Evolutionary conservation across 2,797 vertebrate species (phyloP), one percentile per base, ranked within the genome.

Genomic region (Erethizon dorsatum): DNA sequence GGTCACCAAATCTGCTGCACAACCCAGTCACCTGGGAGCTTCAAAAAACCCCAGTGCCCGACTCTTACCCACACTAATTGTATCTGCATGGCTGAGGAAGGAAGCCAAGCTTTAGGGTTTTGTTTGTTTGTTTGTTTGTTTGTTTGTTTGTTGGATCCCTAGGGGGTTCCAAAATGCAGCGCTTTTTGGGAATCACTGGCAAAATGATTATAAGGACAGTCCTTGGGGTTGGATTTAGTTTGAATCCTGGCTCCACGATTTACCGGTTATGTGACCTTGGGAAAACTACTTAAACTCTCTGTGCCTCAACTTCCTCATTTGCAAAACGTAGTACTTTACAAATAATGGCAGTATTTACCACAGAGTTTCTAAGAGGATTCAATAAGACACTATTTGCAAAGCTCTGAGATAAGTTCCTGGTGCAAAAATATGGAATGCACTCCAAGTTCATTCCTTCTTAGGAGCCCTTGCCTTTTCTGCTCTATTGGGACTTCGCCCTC

Each of bases 361-460:
- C 20, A 52, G 20, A 6, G 3, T 57, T 78, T 88, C 79, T 83
- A 57, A 77, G 54, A 92, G n/a, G 5, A 82, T 69, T 93, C 33
- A 93, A n/a, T 59, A 20, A 63, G 69, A 4, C 47, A 52, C 57
- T 90, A 83, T 92, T 79, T 93, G 20, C n/a, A 79, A 89, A 95
- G 15, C 56, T 18, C 54, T 73, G 65, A 63, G 18, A 59, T 79
- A 22, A 63, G 20, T 47, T 88, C 47, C 65, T 61, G 2, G 10
- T 67, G 61, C 7, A 67, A 90, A 94, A 90, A 87, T 22, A 77
- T 0, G 37, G 37, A 41, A 41, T 41, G 47, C 1, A 20, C 2
- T 59, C 1, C 12, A 69, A 91, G n/a, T 61, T 91, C 17, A 54
- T 79, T 78, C 33, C 61, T 71, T 33, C n/a, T 22, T 71, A 14